Percentiles rank a stretch among this genome's conserved stretches.
Evolutionary conservation across 2,797 vertebrate species (phyloP).

Genomic region (Spheniscus humboldti): DNA sequence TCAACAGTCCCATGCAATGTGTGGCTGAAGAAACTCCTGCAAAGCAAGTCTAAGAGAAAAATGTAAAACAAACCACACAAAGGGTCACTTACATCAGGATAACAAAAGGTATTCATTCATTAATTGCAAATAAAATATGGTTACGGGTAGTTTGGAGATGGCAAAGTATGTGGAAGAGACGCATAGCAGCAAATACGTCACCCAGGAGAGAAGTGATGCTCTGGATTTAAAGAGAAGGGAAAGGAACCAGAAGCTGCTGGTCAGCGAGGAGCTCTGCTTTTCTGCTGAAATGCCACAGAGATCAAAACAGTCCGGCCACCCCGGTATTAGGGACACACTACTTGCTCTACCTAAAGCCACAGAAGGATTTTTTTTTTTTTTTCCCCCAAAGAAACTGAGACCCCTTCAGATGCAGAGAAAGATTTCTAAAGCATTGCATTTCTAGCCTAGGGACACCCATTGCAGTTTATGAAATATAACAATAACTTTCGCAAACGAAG

Average conservation of each 20-base stretch:
- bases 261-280: not conserved
- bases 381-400: not conserved
- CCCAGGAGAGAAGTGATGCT: not conserved
- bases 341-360: not conserved
- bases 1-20: rapidly evolving
- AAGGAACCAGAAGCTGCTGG: not conserved
- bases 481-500: not conserved
- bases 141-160: not conserved
- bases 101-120: not conserved
- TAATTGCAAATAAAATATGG: not conserved
- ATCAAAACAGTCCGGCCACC: rapidly evolving
- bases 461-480: not conserved
- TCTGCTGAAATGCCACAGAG: rapidly evolving
- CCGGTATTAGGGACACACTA: rapidly evolving
- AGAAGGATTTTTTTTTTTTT: rapidly evolving
- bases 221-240: not conserved
- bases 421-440: not conserved
- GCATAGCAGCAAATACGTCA: rapidly evolving
- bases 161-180: too few relatives aligned
- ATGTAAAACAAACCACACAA: not conserved
- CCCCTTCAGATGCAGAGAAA: too few relatives aligned
- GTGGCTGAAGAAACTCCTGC: not conserved
- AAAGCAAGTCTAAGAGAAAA: not conserved
- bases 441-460: not conserved
- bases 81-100: not conserved